Evolutionary conservation across 1,140 invertebrate species (phyloP).

Genomic region (Camponotus pennsylvanicus): DNA sequence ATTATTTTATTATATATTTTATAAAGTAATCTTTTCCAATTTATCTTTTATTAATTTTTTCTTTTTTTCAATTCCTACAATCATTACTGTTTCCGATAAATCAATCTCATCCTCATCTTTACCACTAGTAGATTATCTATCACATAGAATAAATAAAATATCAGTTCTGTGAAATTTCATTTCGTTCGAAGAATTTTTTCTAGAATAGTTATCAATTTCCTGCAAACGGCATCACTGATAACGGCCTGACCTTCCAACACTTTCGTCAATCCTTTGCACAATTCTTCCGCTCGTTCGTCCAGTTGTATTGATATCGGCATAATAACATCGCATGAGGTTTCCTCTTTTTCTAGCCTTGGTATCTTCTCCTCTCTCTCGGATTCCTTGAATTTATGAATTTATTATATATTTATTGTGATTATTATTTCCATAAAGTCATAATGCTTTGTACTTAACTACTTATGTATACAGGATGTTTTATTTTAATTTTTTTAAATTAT

Average conservation of each 20-base stretch:
- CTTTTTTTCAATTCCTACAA: neutral
- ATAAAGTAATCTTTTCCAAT: neutral
- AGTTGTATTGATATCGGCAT: neutral
- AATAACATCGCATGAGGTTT: neutral
- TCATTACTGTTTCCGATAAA: neutral
- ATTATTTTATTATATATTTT: neutral
- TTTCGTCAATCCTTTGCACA: neutral
- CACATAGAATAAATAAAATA: neutral
- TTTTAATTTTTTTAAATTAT: neutral
- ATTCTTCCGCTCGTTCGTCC: neutral
- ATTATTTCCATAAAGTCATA: neutral
- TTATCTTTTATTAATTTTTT: neutral
- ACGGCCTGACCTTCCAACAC: conserved; percentile 10
- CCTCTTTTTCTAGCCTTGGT: conserved; percentile 65
- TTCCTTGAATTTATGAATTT: conserved; percentile 51
- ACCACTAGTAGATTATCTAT: conserved; percentile 11
- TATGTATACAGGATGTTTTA: neutral
- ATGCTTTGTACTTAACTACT: neutral
- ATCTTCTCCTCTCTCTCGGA: conserved; percentile 75
- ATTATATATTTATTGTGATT: neutral
- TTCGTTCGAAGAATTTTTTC: conserved; percentile 3
- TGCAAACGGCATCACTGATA: conserved; percentile 27
- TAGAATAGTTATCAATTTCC: conserved; percentile 13
- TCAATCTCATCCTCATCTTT: neutral
- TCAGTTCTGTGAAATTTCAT: conserved; percentile 20